Evolutionary conservation across 1,140 invertebrate species (phyloP), one percentile per base, ranked within the genome.

Genomic region (Panagrolaimus sp.): DNA sequence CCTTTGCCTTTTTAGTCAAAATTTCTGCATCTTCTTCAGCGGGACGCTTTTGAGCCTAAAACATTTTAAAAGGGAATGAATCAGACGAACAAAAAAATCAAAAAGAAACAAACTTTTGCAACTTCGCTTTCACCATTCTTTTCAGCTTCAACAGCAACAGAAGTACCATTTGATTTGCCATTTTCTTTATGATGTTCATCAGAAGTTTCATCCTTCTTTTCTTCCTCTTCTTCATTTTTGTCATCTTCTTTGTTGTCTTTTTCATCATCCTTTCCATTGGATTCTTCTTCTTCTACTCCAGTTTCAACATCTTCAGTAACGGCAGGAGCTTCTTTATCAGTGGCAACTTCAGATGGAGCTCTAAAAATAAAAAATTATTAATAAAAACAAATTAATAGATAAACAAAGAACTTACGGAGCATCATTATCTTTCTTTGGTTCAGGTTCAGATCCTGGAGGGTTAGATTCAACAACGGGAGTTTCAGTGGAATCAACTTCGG

Each of bases 61-160:
- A 52, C 4, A n/a, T n/a, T n/a, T n/a, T n/a, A 14, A 24, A 52
- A 52, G 26, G 48, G 14, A 12, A 58, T 58, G 52, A 58, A 58
- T 58, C 52, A 58, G 52, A 21, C 10, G 17, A 28, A 8, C 21
- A 21, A 58, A 21, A 26, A 6, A 58, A 58, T 12, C 9, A 55
- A 58, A 24, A 52, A 8, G 21, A 58, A 58, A 58, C 52, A 58
- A 58, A 58, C 52, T 28, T 58, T 58, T 5, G 52, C 52, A 38
- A 38, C 32, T 38, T 38, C 32, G 2, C 2, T 38, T 24, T 58
- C 52, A 28, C 52, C 52, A 28, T 58, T 58, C 14, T 21, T 58
- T 21, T 21, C 52, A 58, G 52, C n/a, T 26, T 21, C n/a, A 14
- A 58, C 52, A 28, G 52, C 10, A 58, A 24, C 48, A 52, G 17